phyloP scores from a whole-genome alignment of 2,113 vertebrate species.

The Danionella cerebrum region DNA sequence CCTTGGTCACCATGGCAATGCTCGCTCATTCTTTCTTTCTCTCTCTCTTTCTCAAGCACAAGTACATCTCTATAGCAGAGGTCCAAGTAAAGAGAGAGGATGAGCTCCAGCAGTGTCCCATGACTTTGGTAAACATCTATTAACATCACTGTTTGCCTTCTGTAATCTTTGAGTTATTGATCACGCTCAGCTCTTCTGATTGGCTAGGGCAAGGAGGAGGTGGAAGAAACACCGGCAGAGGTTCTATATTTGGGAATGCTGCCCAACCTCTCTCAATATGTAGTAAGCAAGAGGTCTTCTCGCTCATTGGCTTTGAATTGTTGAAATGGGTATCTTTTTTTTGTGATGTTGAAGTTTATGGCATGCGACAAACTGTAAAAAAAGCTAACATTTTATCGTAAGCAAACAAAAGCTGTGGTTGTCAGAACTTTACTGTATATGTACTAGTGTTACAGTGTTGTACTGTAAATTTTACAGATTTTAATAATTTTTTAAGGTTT shows the following conservation, averaged over 20 bases:
- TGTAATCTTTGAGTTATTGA: neutral
- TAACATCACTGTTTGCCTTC: neutral
- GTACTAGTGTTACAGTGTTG: no score
- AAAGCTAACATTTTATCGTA: no score
- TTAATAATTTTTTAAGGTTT: no score
- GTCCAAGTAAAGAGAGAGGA: conserved; percentile 89
- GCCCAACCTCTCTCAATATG: conserved; percentile 88
- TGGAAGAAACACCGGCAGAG: conserved; percentile 84
- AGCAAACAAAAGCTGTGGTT: no score
- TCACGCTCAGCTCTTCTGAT: conserved; percentile 14
- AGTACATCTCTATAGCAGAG: conserved; percentile 90
- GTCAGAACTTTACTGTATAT: no score
- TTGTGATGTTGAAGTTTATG: no score
- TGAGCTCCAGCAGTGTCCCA: conserved; percentile 86
- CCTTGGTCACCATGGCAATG: conserved; percentile 14
- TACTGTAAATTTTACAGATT: no score
- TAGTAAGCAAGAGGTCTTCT: no score
- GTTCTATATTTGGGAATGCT: conserved; percentile 85
- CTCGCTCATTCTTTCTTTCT: conserved; percentile 7
- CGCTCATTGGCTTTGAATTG: no score
- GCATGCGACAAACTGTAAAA: no score
- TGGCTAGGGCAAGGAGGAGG: conserved; percentile 84
- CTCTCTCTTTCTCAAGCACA: conserved; percentile 71
- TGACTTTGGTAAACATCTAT: conserved; percentile 78
- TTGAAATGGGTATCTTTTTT: no score